A percentile compares a stretch with the other conserved stretches of the same genome.
Conservation (phyloP, 2,888 invertebrate genomes). For the Arrhopalites spinosus region DNA sequence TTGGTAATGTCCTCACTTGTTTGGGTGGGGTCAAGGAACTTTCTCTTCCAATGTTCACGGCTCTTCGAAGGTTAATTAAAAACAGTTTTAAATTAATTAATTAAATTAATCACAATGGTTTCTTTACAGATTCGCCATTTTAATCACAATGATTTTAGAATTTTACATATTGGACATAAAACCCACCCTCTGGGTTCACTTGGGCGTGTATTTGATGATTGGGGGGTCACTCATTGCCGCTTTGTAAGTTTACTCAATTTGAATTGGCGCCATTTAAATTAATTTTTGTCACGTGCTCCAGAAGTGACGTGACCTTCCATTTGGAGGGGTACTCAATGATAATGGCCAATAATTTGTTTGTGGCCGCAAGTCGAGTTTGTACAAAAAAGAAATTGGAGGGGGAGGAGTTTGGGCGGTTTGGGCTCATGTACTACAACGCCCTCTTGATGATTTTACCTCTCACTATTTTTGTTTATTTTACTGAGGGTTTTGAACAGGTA, state of each 20-base stretch:
- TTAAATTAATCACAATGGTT: background rate
- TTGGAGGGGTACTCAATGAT: constrained; percentile 87
- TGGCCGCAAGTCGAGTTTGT: constrained; percentile 96
- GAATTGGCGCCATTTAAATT: too few relatives aligned
- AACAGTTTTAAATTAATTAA: background rate
- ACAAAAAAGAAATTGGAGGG: constrained; percentile 96
- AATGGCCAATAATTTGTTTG: constrained; percentile 88
- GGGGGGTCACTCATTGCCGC: constrained; percentile 92
- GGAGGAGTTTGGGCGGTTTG: constrained; percentile 89
- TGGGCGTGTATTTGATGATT: constrained; percentile 94
- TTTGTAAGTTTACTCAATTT: constrained; percentile 5
- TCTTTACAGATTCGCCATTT: constrained; percentile 80
- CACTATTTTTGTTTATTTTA: constrained; percentile 70
- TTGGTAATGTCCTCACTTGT: constrained; percentile 95
- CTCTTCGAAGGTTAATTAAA: constrained; percentile 63
- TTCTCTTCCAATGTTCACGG: constrained; percentile 97
- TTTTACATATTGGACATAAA: constrained; percentile 73
- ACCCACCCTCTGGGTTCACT: constrained; percentile 67
- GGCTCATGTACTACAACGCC: constrained; percentile 89
- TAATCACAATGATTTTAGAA: constrained; percentile 98
- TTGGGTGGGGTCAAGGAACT: constrained; percentile 94
- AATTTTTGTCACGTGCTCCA: background rate
- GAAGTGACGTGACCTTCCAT: constrained; percentile 90
- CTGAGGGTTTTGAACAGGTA: constrained; percentile 72
- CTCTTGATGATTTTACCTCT: constrained; percentile 85